Percentiles rank a stretch among this genome's conserved stretches.
Conservation (phyloP, 1,140 invertebrate species). For the Drosophila oshimai region DNA sequence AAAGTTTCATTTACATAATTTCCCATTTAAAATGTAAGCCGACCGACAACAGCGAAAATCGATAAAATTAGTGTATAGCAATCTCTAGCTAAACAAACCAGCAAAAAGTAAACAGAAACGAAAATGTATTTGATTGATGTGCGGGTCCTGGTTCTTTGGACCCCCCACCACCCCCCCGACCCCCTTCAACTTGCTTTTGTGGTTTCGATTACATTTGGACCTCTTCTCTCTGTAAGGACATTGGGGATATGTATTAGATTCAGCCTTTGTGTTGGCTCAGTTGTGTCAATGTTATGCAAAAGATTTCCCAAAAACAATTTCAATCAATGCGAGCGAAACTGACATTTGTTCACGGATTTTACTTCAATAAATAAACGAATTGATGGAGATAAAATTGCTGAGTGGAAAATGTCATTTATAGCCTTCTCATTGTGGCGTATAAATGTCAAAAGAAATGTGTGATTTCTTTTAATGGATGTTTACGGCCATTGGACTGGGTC, state of each 20-base stretch:
- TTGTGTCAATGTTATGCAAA: constrained; percentile 55
- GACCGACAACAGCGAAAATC: constrained; percentile 53
- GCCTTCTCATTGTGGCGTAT: constrained; percentile 14
- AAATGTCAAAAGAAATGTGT: constrained; percentile 47
- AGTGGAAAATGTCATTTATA: constrained; percentile 36
- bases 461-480: constrained; percentile 22
- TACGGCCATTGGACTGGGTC: background rate
- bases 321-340: constrained; percentile 35
- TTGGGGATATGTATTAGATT: constrained; percentile 34
- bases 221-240: constrained; percentile 17
- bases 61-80: constrained; percentile 63
- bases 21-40: constrained; percentile 62
- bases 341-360: constrained; percentile 26
- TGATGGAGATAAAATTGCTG: constrained; percentile 41
- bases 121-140: constrained; percentile 71
- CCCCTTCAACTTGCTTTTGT: constrained; percentile 11
- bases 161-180: background rate
- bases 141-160: constrained; percentile 7
- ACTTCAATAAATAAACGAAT: constrained; percentile 26
- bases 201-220: constrained; percentile 44
- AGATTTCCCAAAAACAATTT: constrained; percentile 42
- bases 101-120: constrained; percentile 62
- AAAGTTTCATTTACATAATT: constrained; percentile 73
- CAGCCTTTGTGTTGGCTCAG: constrained; percentile 42
- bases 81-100: constrained; percentile 49